phyloP scores from a whole-genome alignment of 2,888 invertebrate genomes.

The Xestoiulus laeticollis region DNA sequence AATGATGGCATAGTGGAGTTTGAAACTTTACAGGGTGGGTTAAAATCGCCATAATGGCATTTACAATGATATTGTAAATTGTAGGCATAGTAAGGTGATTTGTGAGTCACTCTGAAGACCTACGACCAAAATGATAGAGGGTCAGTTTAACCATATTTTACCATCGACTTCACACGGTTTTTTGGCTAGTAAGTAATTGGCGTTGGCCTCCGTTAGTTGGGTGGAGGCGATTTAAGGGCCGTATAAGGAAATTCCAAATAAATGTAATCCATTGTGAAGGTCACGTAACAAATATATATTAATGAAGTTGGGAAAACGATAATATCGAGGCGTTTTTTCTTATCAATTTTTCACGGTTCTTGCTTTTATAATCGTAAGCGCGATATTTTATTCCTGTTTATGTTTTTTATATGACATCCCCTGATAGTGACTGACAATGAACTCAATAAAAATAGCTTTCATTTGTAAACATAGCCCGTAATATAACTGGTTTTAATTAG shows the following conservation, averaged over 20 bases:
- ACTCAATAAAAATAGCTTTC: conserved; percentile 10
- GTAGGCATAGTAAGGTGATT: neutral
- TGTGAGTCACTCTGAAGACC: neutral
- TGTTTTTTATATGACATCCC: conserved; percentile 10
- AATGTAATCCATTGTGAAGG: neutral
- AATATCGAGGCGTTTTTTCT: conserved; percentile 40
- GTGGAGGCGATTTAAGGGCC: neutral
- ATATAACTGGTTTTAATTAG: conserved; percentile 40
- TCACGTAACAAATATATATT: neutral
- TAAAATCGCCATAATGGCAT: too few relatives aligned
- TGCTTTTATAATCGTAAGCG: neutral
- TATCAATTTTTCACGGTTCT: conserved; percentile 22
- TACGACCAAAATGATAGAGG: neutral
- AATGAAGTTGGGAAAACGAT: neutral
- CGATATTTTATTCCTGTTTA: conserved; percentile 35
- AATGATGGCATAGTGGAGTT: too few relatives aligned
- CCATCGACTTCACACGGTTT: neutral
- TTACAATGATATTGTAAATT: too few relatives aligned
- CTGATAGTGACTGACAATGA: conserved; percentile 28
- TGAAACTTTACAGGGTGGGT: too few relatives aligned
- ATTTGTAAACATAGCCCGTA: conserved; percentile 30
- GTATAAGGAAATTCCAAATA: neutral
- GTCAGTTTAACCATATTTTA: conserved; percentile 8
- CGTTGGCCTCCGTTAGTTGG: neutral
- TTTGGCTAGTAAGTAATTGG: neutral